Conservation (phyloP, 1,140 invertebrate genomes). For the Drosophila tropicalis region DNA sequence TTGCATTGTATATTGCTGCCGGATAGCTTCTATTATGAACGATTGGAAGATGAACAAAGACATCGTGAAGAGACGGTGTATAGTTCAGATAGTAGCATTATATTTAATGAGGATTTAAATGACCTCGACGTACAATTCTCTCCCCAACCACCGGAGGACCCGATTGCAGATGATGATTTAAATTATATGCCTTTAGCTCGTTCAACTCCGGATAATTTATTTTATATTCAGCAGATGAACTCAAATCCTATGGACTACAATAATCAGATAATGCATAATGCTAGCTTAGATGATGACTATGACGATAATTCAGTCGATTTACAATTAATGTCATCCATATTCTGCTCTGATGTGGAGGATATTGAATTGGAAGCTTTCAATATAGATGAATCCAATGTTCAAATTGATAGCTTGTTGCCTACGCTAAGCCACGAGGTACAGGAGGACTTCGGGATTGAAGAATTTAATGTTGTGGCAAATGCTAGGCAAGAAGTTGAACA, state of each 20-base stretch:
- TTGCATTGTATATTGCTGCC: neutral
- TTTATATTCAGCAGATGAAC: too few relatives aligned
- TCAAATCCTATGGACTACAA: too few relatives aligned
- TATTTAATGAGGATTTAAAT: neutral
- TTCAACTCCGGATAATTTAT: neutral
- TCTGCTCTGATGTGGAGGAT: neutral
- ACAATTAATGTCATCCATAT: neutral
- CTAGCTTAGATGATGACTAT: neutral
- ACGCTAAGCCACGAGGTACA: neutral
- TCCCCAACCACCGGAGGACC: neutral
- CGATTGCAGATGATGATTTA: neutral
- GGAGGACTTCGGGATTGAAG: neutral
- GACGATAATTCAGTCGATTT: neutral
- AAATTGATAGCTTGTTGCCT: neutral
- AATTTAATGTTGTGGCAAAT: too few relatives aligned
- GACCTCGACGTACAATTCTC: too few relatives aligned
- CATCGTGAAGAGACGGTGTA: too few relatives aligned
- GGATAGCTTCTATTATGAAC: neutral
- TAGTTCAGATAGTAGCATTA: neutral
- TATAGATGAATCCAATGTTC: neutral
- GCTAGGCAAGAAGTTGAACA: too few relatives aligned
- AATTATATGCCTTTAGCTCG: neutral
- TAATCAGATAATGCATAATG: too few relatives aligned
- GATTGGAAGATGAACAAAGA: too few relatives aligned
- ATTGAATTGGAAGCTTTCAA: neutral